Evolutionary conservation across 2,113 vertebrate species (phyloP), one percentile per base, ranked within the genome.

Genomic region (Microtus ochrogaster): DNA sequence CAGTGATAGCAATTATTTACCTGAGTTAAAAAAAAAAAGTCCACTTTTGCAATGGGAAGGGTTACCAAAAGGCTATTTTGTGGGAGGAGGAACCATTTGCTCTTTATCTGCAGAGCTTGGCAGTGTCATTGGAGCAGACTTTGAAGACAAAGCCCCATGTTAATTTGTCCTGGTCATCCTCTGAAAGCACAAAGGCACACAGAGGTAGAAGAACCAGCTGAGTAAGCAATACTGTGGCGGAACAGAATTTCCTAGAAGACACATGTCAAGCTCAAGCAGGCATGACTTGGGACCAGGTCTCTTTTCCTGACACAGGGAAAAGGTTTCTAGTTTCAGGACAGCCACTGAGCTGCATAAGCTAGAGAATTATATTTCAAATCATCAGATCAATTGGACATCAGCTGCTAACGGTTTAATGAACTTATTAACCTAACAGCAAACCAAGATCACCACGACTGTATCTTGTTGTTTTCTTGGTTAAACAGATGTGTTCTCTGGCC

Each of bases 351-450:
- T 44, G 9, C 49, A 74, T 41, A 79, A 96, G 30, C 63, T 44
- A 3, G n/a, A 12, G n/a, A 94, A 24, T 63, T 81, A 73, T 39
- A 88, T 83, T 89, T 83, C 36, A 92, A 95, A 94, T 74, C 76
- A 93, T 92, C 26, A 13, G 33, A 77, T 86, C 41, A 47, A 55
- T 47, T 52, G 79, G 30, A 14, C 79, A 86, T 33, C 2, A 77
- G 72, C 22, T 39, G 44, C 52, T 73, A 33, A 10, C 76, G 66
- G 77, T 85, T 89, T 93, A 84, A 76, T 36, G 77, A 63, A 85
- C 11, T 90, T 94, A 49, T 13, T 85, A 94, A 93, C 13, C 6
- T 87, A 81, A 88, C 77, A 74, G 33, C 76, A 88, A 76, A 47
- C 21, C 39, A 73, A 88, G 47, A 95, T n/a, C 19, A 30, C 33